A percentile compares a stretch with the other conserved stretches of the same genome.
These are phyloP conservation scores for Lethenteron reissneri DNA, from an alignment of 2,113 vertebrate species.

Conservation along the genomic window DNA sequence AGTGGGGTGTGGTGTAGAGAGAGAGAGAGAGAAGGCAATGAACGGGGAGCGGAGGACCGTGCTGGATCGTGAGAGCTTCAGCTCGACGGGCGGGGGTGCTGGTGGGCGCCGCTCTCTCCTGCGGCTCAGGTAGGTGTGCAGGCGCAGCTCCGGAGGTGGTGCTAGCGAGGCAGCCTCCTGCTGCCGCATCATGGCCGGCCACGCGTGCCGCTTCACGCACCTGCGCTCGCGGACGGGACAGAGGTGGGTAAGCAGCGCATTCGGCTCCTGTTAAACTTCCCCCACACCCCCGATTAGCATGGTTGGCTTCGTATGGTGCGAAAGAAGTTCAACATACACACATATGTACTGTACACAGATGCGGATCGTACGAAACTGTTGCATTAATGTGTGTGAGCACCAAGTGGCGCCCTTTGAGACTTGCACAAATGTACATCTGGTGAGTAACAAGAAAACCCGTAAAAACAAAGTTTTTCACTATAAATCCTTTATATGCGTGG, in stretches of 20 bases:
- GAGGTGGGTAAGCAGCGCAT: too few relatives aligned
- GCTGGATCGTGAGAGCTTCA: constrained; percentile 92
- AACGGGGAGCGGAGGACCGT: constrained; percentile 22
- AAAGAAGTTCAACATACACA: not conserved
- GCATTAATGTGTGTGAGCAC: too few relatives aligned
- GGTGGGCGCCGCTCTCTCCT: constrained; percentile 75
- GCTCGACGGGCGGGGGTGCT: constrained; percentile 50
- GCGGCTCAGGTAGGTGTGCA: constrained; percentile 69
- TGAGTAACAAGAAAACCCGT: too few relatives aligned
- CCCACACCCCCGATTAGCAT: too few relatives aligned
- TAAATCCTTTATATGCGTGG: too few relatives aligned
- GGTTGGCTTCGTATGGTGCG: too few relatives aligned
- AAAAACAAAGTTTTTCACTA: too few relatives aligned
- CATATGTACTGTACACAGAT: not conserved
- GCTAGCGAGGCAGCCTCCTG: constrained; percentile 62
- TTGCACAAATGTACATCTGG: too few relatives aligned
- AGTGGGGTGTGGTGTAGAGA: not conserved
- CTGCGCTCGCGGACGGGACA: constrained; percentile 18
- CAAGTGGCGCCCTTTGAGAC: too few relatives aligned
- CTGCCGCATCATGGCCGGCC: constrained; percentile 66
- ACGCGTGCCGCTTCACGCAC: constrained; percentile 74
- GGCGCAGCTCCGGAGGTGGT: constrained; percentile 55
- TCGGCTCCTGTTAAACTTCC: too few relatives aligned
- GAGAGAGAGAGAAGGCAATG: not conserved
- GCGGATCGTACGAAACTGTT: too few relatives aligned